Evolutionary conservation across 2,888 invertebrate species (phyloP).

Genomic region (Vesta saturnalis): DNA sequence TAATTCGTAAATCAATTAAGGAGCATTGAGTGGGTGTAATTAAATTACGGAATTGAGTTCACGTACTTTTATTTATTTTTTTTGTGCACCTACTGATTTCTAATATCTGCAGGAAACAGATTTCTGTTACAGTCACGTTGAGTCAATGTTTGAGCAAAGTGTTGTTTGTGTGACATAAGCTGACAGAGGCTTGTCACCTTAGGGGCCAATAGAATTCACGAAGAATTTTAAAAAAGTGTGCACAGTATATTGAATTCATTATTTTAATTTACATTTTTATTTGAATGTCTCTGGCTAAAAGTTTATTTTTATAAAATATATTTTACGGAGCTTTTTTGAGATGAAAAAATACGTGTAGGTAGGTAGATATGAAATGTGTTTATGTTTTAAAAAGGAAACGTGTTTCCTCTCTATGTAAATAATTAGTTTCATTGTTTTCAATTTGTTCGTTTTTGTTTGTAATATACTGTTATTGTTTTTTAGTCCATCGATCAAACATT

Average conservation of each 20-base stretch:
- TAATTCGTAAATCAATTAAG: conserved; percentile 12
- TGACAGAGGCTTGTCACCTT: conserved; percentile 16
- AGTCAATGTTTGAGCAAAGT: conserved; percentile 29
- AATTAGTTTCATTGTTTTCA: not conserved
- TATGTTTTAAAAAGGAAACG: too few relatives aligned
- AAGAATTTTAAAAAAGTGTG: not conserved
- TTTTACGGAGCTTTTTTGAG: too few relatives aligned
- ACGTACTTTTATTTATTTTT: not conserved
- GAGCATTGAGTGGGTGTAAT: not conserved
- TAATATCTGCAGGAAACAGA: not conserved
- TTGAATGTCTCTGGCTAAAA: not conserved
- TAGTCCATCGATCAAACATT: not conserved
- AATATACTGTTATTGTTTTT: too few relatives aligned
- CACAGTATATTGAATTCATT: not conserved
- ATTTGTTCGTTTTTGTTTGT: too few relatives aligned
- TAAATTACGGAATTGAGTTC: conserved; percentile 11
- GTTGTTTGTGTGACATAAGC: conserved; percentile 22
- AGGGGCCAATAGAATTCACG: conserved; percentile 5
- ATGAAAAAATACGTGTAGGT: too few relatives aligned
- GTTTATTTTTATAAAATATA: not conserved
- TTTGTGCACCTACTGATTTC: not conserved
- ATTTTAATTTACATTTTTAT: not conserved
- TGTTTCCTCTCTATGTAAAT: too few relatives aligned
- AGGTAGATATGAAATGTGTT: too few relatives aligned
- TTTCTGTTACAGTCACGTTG: conserved; percentile 31